Evolutionary conservation across 2,888 invertebrate genomes (phyloP).

Genomic region (Drosophila affinis): DNA sequence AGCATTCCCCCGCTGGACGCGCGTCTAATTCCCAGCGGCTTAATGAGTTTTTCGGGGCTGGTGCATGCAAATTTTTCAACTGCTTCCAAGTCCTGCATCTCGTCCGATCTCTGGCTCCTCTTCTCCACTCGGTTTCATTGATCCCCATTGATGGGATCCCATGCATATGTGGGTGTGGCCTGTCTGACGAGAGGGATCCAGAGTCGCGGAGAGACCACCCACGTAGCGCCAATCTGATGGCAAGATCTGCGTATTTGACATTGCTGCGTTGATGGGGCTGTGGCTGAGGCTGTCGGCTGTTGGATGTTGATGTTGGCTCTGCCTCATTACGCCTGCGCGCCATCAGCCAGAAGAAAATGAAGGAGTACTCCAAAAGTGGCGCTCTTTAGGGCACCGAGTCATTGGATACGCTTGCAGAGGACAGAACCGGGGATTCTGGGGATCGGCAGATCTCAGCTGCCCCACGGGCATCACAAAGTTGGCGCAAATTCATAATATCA

Average conservation of each 20-base stretch:
- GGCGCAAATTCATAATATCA: no score
- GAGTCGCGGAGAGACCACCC: slow-evolving; percentile 60
- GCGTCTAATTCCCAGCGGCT: slow-evolving; percentile 54
- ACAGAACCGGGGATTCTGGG: no score
- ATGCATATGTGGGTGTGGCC: slow-evolving; percentile 42
- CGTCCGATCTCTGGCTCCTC: not conserved
- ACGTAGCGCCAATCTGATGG: slow-evolving; percentile 68
- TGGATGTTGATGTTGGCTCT: slow-evolving; percentile 6
- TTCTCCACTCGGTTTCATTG: slow-evolving; percentile 37
- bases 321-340: slow-evolving; percentile 81
- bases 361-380: not conserved
- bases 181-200: slow-evolving; percentile 15
- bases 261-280: slow-evolving; percentile 48
- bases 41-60: slow-evolving; percentile 60
- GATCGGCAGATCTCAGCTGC: no score
- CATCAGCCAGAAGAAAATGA: slow-evolving; percentile 5
- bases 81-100: not conserved
- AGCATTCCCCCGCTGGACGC: slow-evolving; percentile 20
- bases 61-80: slow-evolving; percentile 61
- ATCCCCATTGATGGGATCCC: slow-evolving; percentile 43
- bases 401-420: not conserved
- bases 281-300: not conserved
- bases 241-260: slow-evolving; percentile 75
- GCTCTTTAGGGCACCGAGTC: not conserved
- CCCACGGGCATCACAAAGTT: not conserved